Evolutionary conservation across 2,113 vertebrate genomes (phyloP).

Genomic region (Leptocoma aspasia): DNA sequence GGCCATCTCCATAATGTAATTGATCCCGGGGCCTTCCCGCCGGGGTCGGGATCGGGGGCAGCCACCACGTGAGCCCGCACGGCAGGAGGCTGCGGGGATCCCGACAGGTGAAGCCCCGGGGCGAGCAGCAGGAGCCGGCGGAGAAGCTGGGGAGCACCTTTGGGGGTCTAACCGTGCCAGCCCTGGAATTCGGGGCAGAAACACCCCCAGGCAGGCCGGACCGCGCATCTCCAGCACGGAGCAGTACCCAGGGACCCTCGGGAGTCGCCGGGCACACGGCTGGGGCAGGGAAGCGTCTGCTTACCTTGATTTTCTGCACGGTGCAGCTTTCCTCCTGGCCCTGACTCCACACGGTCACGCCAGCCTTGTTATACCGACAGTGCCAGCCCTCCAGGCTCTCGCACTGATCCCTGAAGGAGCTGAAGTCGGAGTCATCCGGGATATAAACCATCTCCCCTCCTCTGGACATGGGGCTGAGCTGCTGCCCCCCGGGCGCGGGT

Average conservation of each 20-base stretch:
- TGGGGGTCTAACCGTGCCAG: background rate
- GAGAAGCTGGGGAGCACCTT: background rate
- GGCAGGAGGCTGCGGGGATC: background rate
- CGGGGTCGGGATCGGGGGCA: background rate
- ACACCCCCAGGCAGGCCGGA: background rate
- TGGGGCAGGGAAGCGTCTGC: background rate
- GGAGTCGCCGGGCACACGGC: background rate
- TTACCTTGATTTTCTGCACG: slow-evolving; percentile 89
- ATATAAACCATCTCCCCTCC: slow-evolving; percentile 73
- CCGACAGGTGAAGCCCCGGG: background rate
- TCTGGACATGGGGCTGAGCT: slow-evolving; percentile 20
- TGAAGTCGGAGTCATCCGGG: slow-evolving; percentile 83
- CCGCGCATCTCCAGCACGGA: background rate
- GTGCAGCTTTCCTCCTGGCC: slow-evolving; percentile 73
- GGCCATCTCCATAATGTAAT: background rate
- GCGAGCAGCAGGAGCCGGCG: background rate
- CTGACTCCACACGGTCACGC: slow-evolving; percentile 79
- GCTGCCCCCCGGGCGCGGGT: background rate
- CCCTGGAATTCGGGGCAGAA: background rate
- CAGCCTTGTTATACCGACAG: slow-evolving; percentile 80
- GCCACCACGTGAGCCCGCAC: background rate
- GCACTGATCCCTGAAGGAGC: slow-evolving; percentile 81
- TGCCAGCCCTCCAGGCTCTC: slow-evolving; percentile 81
- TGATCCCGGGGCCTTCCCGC: background rate
- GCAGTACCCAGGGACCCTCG: background rate